Base-by-base conservation (phyloP, 1,140 invertebrate genomes). In the Drosophila aff. region DNA sequence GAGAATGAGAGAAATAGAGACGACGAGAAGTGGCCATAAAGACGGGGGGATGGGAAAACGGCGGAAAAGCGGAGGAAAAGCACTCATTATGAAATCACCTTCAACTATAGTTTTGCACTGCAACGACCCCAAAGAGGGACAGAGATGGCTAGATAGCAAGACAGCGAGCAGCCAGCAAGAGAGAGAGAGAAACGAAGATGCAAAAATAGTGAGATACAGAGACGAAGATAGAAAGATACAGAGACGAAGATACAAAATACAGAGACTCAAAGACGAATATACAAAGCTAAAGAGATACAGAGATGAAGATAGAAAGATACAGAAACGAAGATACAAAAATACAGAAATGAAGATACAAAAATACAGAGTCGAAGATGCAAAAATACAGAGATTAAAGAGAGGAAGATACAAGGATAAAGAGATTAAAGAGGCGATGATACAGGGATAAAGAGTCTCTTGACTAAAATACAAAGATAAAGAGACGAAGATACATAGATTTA, bases 11-110 rank as follows among this genome's bases (percentile, higher is more conserved):
- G 15, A 33, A 21, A 36, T 47, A 21, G 46, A 13, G 31, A 9
- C 50, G 47, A 21, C 13, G 36, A 21, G 28, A n/a, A 16, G 13
- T 26, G 47, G 47, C 8, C 13, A 10, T 10, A 18, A 13, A 11
- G 47, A 28, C n/a, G 26, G 31, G 40, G 33, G n/a, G 43, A 15
- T 33, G 63, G 23, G 47, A 47, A 41, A 53, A 40, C 53, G 21
- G 15, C 36, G 15, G 62, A 46, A 53, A 18, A n/a, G 58, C 46
- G 40, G 59, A 41, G 64, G 71, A 57, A 55, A 57, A 57, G 36
- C 53, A 52, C 61, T 89, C 84, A 89, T 89, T 89, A 89, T 89
- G 82, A 87, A 87, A 87, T 87, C 84, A 87, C 84, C 84, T 89
- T 87, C 84, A 89, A 89, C 84, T 87, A 79, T 86, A 89, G 65